A percentile compares a stretch with the other conserved stretches of the same genome.
Conservation (phyloP, 2,797 vertebrate genomes). For the Decapterus maruadsi region DNA sequence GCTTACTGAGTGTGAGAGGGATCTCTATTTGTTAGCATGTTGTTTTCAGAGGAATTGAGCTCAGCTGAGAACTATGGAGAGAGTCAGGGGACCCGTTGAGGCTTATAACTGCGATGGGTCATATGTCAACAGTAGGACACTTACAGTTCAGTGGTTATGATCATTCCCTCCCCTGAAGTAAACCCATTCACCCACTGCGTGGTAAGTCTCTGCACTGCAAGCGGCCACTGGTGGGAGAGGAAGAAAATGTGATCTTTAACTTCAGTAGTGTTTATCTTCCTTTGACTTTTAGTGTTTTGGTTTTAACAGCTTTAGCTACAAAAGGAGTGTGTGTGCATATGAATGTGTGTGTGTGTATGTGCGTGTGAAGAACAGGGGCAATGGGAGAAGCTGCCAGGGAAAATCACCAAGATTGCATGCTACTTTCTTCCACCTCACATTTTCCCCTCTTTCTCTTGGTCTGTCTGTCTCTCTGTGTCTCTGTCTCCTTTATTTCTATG, state of each 20-base stretch:
- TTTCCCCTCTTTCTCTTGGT: slow-evolving; percentile 76
- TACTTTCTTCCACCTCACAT: slow-evolving; percentile 78
- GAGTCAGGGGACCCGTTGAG: slow-evolving; percentile 69
- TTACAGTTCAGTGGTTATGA: slow-evolving; percentile 79
- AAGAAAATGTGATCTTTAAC: slow-evolving; percentile 72
- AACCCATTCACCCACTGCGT: slow-evolving; percentile 69
- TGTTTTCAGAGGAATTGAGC: slow-evolving; percentile 66
- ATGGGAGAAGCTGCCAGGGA: slow-evolving; percentile 73
- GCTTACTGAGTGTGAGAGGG: slow-evolving; percentile 43
- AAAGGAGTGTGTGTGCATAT: slow-evolving; percentile 28
- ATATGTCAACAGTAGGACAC: slow-evolving; percentile 76
- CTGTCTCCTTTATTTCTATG: slow-evolving; percentile 67
- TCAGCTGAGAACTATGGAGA: slow-evolving; percentile 66
- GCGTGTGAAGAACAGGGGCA: slow-evolving; percentile 52
- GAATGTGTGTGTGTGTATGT: slow-evolving; percentile 16
- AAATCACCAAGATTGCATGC: slow-evolving; percentile 73
- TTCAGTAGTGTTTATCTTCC: slow-evolving; percentile 68
- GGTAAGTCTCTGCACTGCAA: slow-evolving; percentile 58
- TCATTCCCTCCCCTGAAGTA: slow-evolving; percentile 73
- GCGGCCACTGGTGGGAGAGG: slow-evolving; percentile 59
- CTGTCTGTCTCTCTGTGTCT: slow-evolving; percentile 64
- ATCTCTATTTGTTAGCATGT: slow-evolving; percentile 66
- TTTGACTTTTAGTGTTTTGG: slow-evolving; percentile 71
- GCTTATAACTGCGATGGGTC: slow-evolving; percentile 76
- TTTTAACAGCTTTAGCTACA: slow-evolving; percentile 61